Conservation (phyloP, 2,797 vertebrate genomes). For the Otus scops region DNA sequence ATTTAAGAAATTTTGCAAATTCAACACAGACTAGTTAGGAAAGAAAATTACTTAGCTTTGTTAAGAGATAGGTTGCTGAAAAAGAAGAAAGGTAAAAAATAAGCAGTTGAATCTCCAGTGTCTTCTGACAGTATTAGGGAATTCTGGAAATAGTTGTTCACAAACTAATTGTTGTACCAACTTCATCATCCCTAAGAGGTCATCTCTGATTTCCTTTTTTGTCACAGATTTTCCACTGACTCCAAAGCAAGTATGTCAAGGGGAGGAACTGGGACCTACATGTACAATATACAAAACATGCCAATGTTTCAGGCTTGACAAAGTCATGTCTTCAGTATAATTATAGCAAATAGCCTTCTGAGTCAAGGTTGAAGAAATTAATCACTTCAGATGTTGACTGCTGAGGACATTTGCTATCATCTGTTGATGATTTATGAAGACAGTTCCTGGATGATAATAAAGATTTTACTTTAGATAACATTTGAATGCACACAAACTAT, state of each 20-base stretch:
- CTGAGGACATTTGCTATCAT: background rate
- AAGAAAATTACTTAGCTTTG: background rate
- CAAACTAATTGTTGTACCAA: background rate
- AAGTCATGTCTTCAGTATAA: background rate
- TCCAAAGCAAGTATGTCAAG: background rate
- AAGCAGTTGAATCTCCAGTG: background rate
- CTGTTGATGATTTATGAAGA: background rate
- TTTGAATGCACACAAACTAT: background rate
- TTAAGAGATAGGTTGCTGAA: background rate
- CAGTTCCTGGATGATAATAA: background rate
- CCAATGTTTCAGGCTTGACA: background rate
- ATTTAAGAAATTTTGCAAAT: background rate
- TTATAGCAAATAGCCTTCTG: background rate
- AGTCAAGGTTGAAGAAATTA: conserved; percentile 20
- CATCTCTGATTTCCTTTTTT: background rate
- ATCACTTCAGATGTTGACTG: background rate
- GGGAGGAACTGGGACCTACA: background rate
- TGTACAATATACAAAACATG: background rate
- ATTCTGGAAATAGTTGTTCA: background rate
- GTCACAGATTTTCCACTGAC: background rate
- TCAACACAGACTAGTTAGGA: background rate
- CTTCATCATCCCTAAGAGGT: background rate
- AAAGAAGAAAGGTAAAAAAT: background rate
- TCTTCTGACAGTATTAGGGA: background rate
- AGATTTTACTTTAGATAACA: background rate